These are phyloP conservation scores for Thecophora atra DNA, from an alignment of 2,888 invertebrate species.

Conservation along the genomic window DNA sequence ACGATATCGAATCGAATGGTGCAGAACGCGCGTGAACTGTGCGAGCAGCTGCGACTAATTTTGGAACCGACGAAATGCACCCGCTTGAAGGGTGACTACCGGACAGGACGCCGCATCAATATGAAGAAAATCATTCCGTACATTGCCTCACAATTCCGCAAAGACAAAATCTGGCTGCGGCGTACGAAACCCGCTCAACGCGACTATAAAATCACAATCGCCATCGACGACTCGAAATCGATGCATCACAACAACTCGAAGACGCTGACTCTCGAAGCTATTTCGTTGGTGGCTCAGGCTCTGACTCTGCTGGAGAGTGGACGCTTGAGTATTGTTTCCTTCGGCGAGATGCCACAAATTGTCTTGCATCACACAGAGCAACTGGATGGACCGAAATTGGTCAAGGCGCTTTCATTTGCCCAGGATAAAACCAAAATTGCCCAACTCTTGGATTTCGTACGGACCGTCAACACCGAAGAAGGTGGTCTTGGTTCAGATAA, in stretches of 20 bases:
- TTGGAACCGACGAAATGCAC: conserved; percentile 95
- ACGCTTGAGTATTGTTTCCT: conserved; percentile 89
- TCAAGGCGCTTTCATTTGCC: conserved; percentile 85
- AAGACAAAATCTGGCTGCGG: conserved; percentile 98
- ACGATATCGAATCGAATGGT: conserved; percentile 64
- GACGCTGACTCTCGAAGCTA: conserved; percentile 92
- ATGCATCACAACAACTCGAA: conserved; percentile 92
- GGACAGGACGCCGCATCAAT: conserved; percentile 95
- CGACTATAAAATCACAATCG: conserved; percentile 95
- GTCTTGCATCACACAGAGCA: conserved; percentile 90
- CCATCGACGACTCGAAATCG: conserved; percentile 93
- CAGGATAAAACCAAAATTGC: conserved; percentile 91
- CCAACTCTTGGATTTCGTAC: conserved; percentile 81
- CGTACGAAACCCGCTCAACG: conserved; percentile 94
- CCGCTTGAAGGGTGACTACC: conserved; percentile 91
- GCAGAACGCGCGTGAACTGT: conserved; percentile 81
- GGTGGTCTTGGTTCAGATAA: conserved; percentile 63
- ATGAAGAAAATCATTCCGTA: conserved; percentile 98
- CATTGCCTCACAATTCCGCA: conserved; percentile 98
- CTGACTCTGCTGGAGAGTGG: conserved; percentile 93
- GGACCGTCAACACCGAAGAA: conserved; percentile 72
- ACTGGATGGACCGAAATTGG: conserved; percentile 80
- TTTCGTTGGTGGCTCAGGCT: conserved; percentile 90
- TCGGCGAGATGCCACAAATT: conserved; percentile 85
- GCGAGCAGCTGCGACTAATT: conserved; percentile 92